Percentiles rank a stretch among this genome's conserved stretches.
Conservation (phyloP, 1,140 invertebrate species). For the Limonius californicus region DNA sequence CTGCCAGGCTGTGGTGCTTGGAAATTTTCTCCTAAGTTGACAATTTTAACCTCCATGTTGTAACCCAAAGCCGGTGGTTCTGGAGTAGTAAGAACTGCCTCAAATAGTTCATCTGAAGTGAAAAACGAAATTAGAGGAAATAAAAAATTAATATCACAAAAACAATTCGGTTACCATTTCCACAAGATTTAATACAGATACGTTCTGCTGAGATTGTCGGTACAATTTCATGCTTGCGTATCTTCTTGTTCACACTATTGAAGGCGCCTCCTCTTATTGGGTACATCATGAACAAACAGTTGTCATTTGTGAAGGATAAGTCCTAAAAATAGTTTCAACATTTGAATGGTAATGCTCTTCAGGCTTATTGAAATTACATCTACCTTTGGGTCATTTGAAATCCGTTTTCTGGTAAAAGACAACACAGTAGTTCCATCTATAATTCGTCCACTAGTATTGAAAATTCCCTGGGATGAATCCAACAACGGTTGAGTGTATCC, state of each 20-base stretch:
- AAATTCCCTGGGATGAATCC: constrained; percentile 74
- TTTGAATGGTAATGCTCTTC: no score
- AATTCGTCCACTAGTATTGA: constrained; percentile 64
- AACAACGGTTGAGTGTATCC: constrained; percentile 73
- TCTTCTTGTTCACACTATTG: constrained; percentile 80
- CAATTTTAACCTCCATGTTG: constrained; percentile 68
- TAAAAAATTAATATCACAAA: no score
- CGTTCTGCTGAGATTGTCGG: constrained; percentile 75
- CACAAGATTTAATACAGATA: constrained; percentile 80
- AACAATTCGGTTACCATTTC: constrained; percentile 47
- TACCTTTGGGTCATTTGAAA: constrained; percentile 69
- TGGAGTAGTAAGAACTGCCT: constrained; percentile 56
- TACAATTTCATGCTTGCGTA: constrained; percentile 72
- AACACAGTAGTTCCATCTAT: constrained; percentile 76
- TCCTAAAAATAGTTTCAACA: constrained; percentile 55
- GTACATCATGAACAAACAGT: constrained; percentile 87
- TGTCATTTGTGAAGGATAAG: constrained; percentile 74
- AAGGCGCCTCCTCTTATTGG: constrained; percentile 79
- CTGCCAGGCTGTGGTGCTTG: constrained; percentile 63
- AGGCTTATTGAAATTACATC: no score
- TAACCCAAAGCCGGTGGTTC: constrained; percentile 63
- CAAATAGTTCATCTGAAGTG: constrained; percentile 49
- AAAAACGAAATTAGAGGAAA: no score
- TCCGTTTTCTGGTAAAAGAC: constrained; percentile 73
- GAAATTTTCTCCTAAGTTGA: constrained; percentile 73